phyloP scores from a whole-genome alignment of 2,888 invertebrate species.

The Drosophila paucipuncta region DNA sequence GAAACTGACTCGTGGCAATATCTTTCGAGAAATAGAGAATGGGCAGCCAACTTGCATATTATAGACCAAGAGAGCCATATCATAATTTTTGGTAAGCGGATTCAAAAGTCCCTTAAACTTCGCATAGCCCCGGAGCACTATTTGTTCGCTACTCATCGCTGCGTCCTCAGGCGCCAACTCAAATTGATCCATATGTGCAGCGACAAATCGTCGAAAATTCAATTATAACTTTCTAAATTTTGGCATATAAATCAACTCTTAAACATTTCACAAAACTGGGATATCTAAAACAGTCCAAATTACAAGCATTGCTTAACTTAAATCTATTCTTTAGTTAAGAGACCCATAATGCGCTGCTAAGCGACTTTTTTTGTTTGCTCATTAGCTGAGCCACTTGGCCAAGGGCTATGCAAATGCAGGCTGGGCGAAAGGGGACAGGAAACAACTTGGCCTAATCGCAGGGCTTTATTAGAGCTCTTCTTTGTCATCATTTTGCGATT shows the following conservation, averaged over 20 bases:
- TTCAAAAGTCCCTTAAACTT: constrained; percentile 24
- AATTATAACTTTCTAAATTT: constrained; percentile 40
- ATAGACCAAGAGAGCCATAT: constrained; percentile 37
- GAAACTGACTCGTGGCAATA: constrained; percentile 25
- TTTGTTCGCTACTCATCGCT: constrained; percentile 37
- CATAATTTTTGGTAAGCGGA: constrained; percentile 2
- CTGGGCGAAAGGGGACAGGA: constrained; percentile 10
- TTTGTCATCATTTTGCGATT: constrained; percentile 47
- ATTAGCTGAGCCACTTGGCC: constrained; percentile 51
- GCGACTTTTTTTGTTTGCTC: constrained; percentile 51
- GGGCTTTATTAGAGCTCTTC: constrained; percentile 41
- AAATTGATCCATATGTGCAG: constrained; percentile 41
- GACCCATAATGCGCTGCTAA: background rate
- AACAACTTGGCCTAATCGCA: constrained; percentile 53
- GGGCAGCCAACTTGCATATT: constrained; percentile 49
- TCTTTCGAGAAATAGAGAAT: constrained; percentile 16
- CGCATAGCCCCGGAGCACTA: constrained; percentile 36
- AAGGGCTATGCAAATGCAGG: constrained; percentile 65
- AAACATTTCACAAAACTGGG: background rate
- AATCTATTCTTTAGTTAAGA: background rate
- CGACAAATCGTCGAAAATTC: constrained; percentile 6
- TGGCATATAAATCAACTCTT: constrained; percentile 37
- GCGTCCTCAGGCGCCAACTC: constrained; percentile 48
- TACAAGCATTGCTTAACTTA: background rate
- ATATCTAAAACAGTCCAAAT: background rate